Evolutionary conservation across 2,888 invertebrate genomes (phyloP), one percentile per base, ranked within the genome.

Genomic region (Julus scanicus): DNA sequence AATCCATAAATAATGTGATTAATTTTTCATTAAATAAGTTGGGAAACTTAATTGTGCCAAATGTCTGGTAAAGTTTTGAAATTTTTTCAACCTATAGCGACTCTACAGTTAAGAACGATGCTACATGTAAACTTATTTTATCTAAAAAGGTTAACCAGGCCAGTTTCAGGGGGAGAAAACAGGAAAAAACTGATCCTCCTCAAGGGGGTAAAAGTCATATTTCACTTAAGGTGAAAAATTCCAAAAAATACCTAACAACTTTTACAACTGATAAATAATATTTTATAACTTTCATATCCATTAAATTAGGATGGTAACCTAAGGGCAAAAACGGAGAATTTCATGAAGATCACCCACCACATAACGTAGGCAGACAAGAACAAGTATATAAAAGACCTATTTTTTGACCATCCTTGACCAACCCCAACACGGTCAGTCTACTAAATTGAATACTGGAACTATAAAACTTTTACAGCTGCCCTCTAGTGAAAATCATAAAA

Each of bases 241-340:
- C 15, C 1, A 2, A 13, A 80, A 37, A 29, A 37, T 37, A 37
- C 29, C 80, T 37, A 80, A 37, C 37, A 11, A 37, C 80, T 80
- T 80, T 80, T 80, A 80, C 80, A 80, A 80, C 80, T 37, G 37
- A 80, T 80, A 80, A 80, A 80, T 80, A 80, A 80, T 80, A 80
- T 37, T 80, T 80, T 80, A 80, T 80, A 80, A 37, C 80, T 80
- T 63, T 63, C 20, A 63, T 63, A 20, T 15, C 63, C 63, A 63
- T 63, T 20, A 63, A 63, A 63, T 17, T 63, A 37, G 1, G 15
- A 37, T 29, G 13, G 80, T 13, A 80, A 37, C 37, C 37, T 80
- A 80, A 29, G 37, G 80, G 80, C 37, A 37, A 80, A 80, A 63
- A 80, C 80, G 37, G 80, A 1, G 13, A 80, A 80, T 80, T 80